Evolutionary conservation across 2,888 invertebrate species (phyloP).

Genomic region (Pterostichus madidus): DNA sequence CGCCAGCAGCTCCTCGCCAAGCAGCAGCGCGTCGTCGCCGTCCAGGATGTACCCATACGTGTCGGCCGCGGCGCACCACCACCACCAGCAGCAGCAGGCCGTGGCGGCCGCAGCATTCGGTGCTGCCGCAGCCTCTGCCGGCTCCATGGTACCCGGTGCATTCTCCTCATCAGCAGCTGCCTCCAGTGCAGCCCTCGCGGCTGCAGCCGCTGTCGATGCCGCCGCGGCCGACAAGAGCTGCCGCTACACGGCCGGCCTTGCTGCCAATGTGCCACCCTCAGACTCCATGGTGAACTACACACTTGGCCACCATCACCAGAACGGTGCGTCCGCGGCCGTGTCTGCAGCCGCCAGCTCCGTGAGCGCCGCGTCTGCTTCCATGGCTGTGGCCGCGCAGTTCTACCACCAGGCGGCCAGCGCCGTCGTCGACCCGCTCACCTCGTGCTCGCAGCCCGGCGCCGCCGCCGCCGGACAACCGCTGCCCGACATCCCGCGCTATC

Average conservation of each 20-base stretch:
- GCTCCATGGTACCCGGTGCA: slow-evolving; percentile 82
- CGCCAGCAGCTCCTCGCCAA: slow-evolving; percentile 84
- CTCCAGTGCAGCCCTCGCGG: slow-evolving; percentile 80
- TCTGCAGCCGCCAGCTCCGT: slow-evolving; percentile 84
- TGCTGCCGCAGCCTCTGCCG: slow-evolving; percentile 82
- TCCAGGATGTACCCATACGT: slow-evolving; percentile 97
- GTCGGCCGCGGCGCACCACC: slow-evolving; percentile 83
- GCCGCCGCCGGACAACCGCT: slow-evolving; percentile 90
- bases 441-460: slow-evolving; percentile 83
- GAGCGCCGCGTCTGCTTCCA: slow-evolving; percentile 85
- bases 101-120: slow-evolving; percentile 82
- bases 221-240: slow-evolving; percentile 89
- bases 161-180: slow-evolving; percentile 78
- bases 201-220: slow-evolving; percentile 84
- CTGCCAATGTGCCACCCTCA: slow-evolving; percentile 82
- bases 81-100: slow-evolving; percentile 86
- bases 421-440: slow-evolving; percentile 89
- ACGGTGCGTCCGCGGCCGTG: slow-evolving; percentile 83
- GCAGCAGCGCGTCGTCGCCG: slow-evolving; percentile 81
- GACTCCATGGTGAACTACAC: slow-evolving; percentile 91
- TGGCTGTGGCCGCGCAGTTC: slow-evolving; percentile 87
- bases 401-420: slow-evolving; percentile 92
- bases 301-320: slow-evolving; percentile 86
- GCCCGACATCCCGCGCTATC: slow-evolving; percentile 95
- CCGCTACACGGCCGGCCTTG: slow-evolving; percentile 85